Base-by-base conservation (phyloP, 2,888 invertebrate species). In the Lycaena phlaeas region DNA sequence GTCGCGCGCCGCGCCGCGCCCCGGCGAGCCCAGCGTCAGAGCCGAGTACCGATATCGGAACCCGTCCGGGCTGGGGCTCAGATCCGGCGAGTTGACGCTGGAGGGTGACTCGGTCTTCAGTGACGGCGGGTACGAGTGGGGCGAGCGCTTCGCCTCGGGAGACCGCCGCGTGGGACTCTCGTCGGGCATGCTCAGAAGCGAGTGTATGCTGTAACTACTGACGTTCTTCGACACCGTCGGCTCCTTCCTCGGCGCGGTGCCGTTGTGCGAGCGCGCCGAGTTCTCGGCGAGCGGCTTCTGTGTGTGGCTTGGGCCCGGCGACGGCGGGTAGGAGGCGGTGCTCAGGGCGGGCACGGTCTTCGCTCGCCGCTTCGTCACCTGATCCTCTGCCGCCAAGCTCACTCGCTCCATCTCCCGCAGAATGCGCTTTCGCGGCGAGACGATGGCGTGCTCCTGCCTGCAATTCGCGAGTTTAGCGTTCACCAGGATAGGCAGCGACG, bases 171-270 rank as follows among this genome's bases (percentile, higher is more conserved):
- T 50, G 52, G 76, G 58, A 48, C 65, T 61, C 54, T 79, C 85
- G 52, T 84, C 85, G 26, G 86, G 68, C 88, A 90, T 89, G 45
- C 92, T 91, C 57, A 94, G 84, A 65, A 94, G 85, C 49, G 94
- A 93, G 63, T 92, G 93, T 69, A 94, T 94, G 82, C 94, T 94
- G 78, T 94, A 94, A 67, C 91, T 93, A 73, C 92, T 90, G 51
- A 88, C 87, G 57, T 87, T 77, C 54, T 76, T 77, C 40, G 72
- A 55, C 22, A 67, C 64, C 42, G 72, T 57, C 42, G 61, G 46
- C 42, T 70, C 70, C 49, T 66, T 67, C 17, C 68, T 66, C 28
- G 65, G 59, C 40, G 62, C 61, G 40, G 62, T 51, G 50, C 68
- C 70, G 54, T 71, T 70, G 52, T 57, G 63, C 48, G 65, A 38